Base-by-base conservation (phyloP, 1,140 invertebrate species). In the Drosophila pectinifera region DNA sequence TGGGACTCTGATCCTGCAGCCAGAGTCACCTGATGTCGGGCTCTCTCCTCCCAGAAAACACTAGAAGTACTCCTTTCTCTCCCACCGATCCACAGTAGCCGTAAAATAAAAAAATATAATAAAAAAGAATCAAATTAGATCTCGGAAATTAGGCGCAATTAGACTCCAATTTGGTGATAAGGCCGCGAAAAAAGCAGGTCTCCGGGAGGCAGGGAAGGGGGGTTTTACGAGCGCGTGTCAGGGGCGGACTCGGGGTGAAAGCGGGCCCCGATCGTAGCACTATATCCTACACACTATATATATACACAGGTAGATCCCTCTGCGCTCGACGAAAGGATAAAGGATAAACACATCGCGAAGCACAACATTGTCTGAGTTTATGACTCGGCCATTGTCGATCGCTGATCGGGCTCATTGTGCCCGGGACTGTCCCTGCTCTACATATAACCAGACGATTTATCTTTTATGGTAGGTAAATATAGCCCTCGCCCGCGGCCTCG, bases 361-460 rank as follows among this genome's bases (percentile, higher is more conserved):
- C 41, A 22, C 39, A 70, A 72, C 68, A 72, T 70, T 72, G 49
- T 72, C 39, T 48, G n/a, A 55, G 49, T 82, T 81, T 81, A 82
- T 68, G 73, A 75, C 59, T 38, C 67, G 49, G 41, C 48, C 62
- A 59, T 78, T 72, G 69, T 64, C 49, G 65, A 70, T 83, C 75
- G 62, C 72, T 83, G 80, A 83, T 83, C 80, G 68, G 41, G 10
- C 74, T 67, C 63, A 77, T 77, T 67, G 84, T 51, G 76, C 72
- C 69, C 69, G 14, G 72, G 16, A 56, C 79, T 78, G 76, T 78
- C 76, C 89, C 76, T 88, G 84, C 84, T 89, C 84, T 89, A 89
- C 67, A 89, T 89, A 75, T 80, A 83, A 89, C 84, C 84, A 89
- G 77, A 89, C 80, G 58, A 89, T 89, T 89, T 89, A 89, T 84